Evolutionary conservation across 2,113 vertebrate genomes (phyloP), one percentile per base, ranked within the genome.

Genomic region (Willisornis vidua): DNA sequence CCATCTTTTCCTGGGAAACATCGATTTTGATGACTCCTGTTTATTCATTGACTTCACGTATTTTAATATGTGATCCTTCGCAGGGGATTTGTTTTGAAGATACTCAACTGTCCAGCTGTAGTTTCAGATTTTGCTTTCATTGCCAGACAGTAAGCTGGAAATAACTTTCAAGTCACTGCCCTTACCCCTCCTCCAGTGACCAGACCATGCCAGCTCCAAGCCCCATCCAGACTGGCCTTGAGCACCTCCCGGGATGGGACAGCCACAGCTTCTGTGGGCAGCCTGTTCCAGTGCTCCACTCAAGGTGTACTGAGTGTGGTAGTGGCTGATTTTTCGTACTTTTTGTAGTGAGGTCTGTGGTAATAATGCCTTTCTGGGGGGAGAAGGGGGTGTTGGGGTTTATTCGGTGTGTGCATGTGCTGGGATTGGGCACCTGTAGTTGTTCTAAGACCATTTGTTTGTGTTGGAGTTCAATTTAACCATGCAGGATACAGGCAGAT

Each of bases 121-220:
- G 63, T 84, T 84, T 89, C 79, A 77, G 54, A 43, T 88, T 94
- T 83, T 90, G 23, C n/a, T 90, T 89, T 66, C 13, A 11, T 46
- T 94, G 76, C 76, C 61, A 84, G 46, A 54, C n/a, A 76, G 48
- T 91, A 72, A 78, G 77, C 61, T 93, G 57, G 70, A 95, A 96
- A 72, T 89, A 85, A 81, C 65, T 89, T 84, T 51, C 9, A 74
- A 75, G 84, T 91, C 19, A 29, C 70, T 31, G 54, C n/a, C 29
- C 41, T 55, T 54, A n/a, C 11, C 35, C 55, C 9, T 85, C 49
- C 55, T 84, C 26, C 24, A 39, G 37, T 45, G 54, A 37, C 48
- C 25, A 55, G 28, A 66, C 77, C 20, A 37, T 82, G 48, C 52
- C 70, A 89, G 35, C 52, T 49, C 57, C 7, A 9, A 67, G 22